Evolutionary conservation across 2,797 vertebrate species (phyloP).

Genomic region (Syngnathus rostellatus): DNA sequence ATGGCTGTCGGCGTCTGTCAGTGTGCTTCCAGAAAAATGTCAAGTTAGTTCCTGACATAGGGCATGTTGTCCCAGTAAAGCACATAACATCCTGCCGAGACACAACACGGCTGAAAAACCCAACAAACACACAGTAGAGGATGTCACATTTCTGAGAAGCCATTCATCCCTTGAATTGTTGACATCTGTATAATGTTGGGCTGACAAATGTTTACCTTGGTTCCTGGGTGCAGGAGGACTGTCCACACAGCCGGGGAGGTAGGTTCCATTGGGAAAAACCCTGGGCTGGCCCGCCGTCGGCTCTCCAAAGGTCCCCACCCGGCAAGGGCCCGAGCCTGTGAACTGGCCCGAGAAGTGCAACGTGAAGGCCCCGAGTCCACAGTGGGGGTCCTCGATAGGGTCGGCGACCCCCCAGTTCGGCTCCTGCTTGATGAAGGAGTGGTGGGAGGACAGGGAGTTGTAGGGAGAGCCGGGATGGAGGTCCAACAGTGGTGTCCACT

Average conservation of each 20-base stretch:
- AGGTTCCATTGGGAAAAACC: conserved; percentile 83
- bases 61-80: conserved; percentile 36
- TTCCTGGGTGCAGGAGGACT: conserved; percentile 77
- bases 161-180: neutral
- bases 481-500: conserved; percentile 86
- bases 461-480: conserved; percentile 82
- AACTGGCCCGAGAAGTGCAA: conserved; percentile 95
- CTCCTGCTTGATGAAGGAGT: conserved; percentile 96
- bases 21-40: conserved; percentile 30
- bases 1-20: conserved; percentile 12
- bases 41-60: conserved; percentile 28
- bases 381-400: conserved; percentile 84
- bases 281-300: conserved; percentile 73
- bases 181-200: neutral
- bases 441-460: conserved; percentile 77
- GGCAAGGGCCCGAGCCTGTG: conserved; percentile 84
- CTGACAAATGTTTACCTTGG: conserved; percentile 74
- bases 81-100: conserved; percentile 39
- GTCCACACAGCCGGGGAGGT: conserved; percentile 85
- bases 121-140: conserved; percentile 5
- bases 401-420: conserved; percentile 84
- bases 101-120: conserved; percentile 29
- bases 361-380: conserved; percentile 88
- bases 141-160: neutral
- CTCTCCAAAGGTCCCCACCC: conserved; percentile 83